Conservation (phyloP, 1,140 invertebrate species). For the Trypoxylus dichotomus region DNA sequence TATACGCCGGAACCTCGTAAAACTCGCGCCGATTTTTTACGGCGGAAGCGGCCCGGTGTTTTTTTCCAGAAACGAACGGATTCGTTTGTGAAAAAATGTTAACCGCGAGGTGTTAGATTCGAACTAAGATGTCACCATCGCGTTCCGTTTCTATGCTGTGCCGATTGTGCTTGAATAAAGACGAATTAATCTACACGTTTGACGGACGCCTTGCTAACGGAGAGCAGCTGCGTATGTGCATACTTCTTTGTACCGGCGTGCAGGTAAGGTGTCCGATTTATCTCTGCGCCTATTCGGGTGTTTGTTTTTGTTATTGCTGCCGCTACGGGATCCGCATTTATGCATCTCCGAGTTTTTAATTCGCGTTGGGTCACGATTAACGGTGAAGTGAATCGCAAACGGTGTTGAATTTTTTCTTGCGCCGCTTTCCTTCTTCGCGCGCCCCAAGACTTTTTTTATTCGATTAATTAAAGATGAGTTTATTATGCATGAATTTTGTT, state of each 20-base stretch:
- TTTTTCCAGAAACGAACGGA: not conserved
- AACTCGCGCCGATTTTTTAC: not conserved
- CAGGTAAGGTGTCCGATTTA: not conserved
- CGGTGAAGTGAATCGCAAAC: not conserved
- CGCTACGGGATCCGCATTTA: not conserved
- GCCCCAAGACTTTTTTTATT: too few relatives aligned
- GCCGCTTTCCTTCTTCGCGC: not conserved
- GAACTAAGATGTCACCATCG: not conserved
- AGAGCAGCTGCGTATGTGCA: not conserved
- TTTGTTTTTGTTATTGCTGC: not conserved
- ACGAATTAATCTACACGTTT: conserved; percentile 11
- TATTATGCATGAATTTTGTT: too few relatives aligned
- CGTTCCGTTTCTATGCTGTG: not conserved
- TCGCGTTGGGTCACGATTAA: too few relatives aligned
- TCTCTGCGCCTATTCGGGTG: not conserved
- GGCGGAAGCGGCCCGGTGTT: not conserved
- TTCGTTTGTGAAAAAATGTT: not conserved
- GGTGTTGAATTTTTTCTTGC: not conserved
- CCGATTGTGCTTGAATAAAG: conserved; percentile 13
- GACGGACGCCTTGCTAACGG: conserved; percentile 6
- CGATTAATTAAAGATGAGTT: too few relatives aligned
- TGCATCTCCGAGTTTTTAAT: not conserved
- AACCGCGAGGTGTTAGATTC: not conserved
- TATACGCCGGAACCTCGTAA: not conserved
- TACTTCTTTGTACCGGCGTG: conserved; percentile 13